A percentile compares a stretch with the other conserved stretches of the same genome.
Evolutionary conservation across 1,140 invertebrate genomes (phyloP).

Genomic region (Zophobas atratus): DNA sequence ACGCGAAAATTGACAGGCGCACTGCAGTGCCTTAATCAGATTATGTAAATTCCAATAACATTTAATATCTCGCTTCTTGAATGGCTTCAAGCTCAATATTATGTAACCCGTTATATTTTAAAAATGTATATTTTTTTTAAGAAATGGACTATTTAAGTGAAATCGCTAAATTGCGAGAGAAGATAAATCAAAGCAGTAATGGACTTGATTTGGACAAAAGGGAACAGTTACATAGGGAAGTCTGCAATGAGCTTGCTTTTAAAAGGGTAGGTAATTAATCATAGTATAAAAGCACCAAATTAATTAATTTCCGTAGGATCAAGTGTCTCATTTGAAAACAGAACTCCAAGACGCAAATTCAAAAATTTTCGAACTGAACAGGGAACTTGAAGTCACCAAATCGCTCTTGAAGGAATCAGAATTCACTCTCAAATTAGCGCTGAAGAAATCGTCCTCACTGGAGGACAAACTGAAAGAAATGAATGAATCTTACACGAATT

Average conservation of each 20-base stretch:
- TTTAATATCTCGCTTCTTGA: constrained; percentile 42
- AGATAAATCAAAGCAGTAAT: background rate
- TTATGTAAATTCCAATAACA: constrained; percentile 46
- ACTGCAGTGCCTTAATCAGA: constrained; percentile 38
- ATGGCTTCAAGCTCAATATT: constrained; percentile 10
- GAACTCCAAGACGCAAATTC: constrained; percentile 48
- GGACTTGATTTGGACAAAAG: background rate
- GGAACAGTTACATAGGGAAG: constrained; percentile 22
- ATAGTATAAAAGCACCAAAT: background rate
- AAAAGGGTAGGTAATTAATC: constrained; percentile 41
- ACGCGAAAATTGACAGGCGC: constrained; percentile 23
- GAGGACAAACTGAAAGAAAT: constrained; percentile 52
- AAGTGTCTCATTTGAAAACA: constrained; percentile 49
- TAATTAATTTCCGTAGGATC: constrained; percentile 34
- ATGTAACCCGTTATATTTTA: background rate
- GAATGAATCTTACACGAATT: constrained; percentile 30
- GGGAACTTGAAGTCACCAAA: constrained; percentile 43
- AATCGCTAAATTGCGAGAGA: constrained; percentile 5
- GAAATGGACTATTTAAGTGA: constrained; percentile 1
- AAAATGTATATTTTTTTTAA: background rate
- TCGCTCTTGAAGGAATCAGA: constrained; percentile 47
- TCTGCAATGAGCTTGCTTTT: constrained; percentile 46
- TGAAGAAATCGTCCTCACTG: constrained; percentile 34
- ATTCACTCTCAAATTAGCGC: constrained; percentile 50
- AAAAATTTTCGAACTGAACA: constrained; percentile 51